Base-by-base conservation (phyloP, 2,888 invertebrate genomes). In the Rhaphigaster nebulosa region DNA sequence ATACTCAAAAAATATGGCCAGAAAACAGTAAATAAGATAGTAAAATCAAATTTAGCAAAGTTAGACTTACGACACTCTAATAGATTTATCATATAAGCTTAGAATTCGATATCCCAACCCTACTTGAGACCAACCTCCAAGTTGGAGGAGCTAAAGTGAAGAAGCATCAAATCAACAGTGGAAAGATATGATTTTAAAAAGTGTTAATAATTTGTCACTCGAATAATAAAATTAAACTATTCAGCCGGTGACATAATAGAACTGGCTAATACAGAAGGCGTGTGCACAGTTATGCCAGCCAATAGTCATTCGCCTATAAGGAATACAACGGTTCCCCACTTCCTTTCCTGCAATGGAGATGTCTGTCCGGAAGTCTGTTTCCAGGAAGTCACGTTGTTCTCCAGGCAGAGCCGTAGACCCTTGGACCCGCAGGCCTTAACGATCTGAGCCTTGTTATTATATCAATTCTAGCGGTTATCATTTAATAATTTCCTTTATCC, bases 351-450 rank as follows among this genome's bases (percentile, higher is more conserved):
- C 84, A 0, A 45, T 84, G 84, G 84, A 84, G 84, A 84, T 84
- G 84, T n/a, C 45, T 84, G 84, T n/a, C 84, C 84, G 84, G 84
- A 84, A 84, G 84, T 84, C 26, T 45, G n/a, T 50, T 84, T 84
- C 84, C 84, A 84, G 84, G 84, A 84, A 84, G 84, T 84, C 84
- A 84, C 84, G 84, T 84, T 84, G 84, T 84, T 84, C 84, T 84
- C 45, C 84, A 50, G 45, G 10, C 84, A 15, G n/a, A 84, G 84
- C 26, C 70, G 34, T 76, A 76, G 70, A 38, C 20, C 70, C 38
- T 20, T 38, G 70, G 70, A 38, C 38, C 70, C 38, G 70, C 26
- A 76, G 70, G 70, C 23, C 3, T 5, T 38, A 38, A 76, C 70
- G 70, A 76, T 10, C 38, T 20, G 8, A 76, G 34, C 20, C 70